phyloP scores from a whole-genome alignment of 2,113 vertebrate genomes.

The Amphiprion ocellaris region DNA sequence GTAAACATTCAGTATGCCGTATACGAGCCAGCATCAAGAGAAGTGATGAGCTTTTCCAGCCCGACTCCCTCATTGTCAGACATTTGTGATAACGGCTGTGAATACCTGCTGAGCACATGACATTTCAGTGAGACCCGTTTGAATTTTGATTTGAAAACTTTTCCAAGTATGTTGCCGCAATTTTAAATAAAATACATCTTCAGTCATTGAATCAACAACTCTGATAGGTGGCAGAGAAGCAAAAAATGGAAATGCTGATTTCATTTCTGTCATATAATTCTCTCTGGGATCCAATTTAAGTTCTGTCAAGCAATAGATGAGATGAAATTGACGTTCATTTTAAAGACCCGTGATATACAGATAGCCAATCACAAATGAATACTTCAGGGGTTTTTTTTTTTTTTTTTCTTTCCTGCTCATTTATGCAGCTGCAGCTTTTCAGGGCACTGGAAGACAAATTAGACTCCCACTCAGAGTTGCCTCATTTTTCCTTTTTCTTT shows the following conservation, averaged over 20 bases:
- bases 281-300: conserved; percentile 75
- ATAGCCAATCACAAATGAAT: conserved; percentile 72
- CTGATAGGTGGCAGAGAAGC: conserved; percentile 31
- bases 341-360: conserved; percentile 63
- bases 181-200: conserved; percentile 48
- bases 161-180: conserved; percentile 34
- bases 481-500: conserved; percentile 12
- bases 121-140: conserved; percentile 16
- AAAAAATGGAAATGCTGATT: conserved; percentile 61
- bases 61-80: conserved; percentile 28
- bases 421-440: conserved; percentile 53
- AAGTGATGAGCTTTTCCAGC: conserved; percentile 28
- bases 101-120: conserved; percentile 43
- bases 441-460: conserved; percentile 56
- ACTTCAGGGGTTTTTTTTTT: conserved; percentile 19
- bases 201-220: conserved; percentile 52
- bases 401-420: conserved; percentile 36
- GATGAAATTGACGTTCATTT: conserved; percentile 72
- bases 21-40: conserved; percentile 1
- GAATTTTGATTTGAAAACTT: conserved; percentile 47
- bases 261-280: conserved; percentile 62
- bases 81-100: conserved; percentile 45
- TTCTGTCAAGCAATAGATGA: conserved; percentile 75
- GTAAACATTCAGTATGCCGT: conserved; percentile 20
- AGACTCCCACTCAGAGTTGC: conserved; percentile 31